Percentiles rank a stretch among this genome's conserved stretches.
phyloP scores from a whole-genome alignment of 2,797 vertebrate genomes.

The Syndactyla subalaris region DNA sequence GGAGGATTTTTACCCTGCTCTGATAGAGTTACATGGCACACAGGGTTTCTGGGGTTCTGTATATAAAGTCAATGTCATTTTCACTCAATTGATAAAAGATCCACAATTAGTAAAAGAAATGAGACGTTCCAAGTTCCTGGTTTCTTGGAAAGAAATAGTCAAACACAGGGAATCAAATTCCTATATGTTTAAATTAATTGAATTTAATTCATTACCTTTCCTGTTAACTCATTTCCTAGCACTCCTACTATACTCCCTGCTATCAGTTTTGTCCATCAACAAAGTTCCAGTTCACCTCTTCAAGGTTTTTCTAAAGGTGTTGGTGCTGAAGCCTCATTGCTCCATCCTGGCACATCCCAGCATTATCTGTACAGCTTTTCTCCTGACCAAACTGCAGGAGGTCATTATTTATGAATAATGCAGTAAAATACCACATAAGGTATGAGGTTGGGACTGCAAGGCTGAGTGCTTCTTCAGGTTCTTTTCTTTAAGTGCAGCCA shows the following conservation, averaged over 20 bases:
- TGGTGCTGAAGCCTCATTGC: neutral
- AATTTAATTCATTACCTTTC: neutral
- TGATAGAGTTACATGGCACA: neutral
- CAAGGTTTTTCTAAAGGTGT: neutral
- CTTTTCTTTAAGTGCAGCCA: neutral
- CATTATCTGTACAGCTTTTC: neutral
- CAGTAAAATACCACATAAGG: neutral
- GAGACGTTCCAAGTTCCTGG: neutral
- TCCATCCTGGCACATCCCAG: fast-evolving
- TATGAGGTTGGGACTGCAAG: neutral
- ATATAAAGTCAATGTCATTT: neutral
- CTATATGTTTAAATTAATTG: neutral
- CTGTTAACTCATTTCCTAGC: neutral
- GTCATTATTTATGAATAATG: neutral
- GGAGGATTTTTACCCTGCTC: neutral
- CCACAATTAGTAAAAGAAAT: neutral
- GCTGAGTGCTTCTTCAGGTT: neutral
- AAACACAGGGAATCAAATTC: neutral
- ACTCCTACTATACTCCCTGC: neutral
- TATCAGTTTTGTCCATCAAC: neutral
- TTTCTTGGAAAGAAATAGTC: neutral
- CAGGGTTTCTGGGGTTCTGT: neutral
- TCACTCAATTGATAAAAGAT: neutral
- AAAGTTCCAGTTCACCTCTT: neutral
- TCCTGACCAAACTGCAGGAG: neutral